Evolutionary conservation across 2,113 vertebrate species (phyloP).

Genomic region (Natator depressus): DNA sequence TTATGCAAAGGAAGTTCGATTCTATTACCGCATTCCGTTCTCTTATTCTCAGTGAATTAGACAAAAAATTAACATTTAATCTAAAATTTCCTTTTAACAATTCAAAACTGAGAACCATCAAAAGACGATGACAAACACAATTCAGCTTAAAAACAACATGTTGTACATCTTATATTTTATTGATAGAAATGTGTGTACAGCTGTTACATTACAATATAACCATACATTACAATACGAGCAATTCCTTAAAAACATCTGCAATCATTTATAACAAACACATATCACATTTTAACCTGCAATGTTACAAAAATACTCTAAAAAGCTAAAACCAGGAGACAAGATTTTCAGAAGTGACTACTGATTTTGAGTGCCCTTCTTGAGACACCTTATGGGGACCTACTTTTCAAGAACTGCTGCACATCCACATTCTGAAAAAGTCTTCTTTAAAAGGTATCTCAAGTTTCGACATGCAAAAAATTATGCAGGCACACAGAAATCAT

Average conservation of each 20-base stretch:
- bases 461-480: conserved; percentile 13
- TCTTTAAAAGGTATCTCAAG: neutral
- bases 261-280: conserved; percentile 54
- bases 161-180: conserved; percentile 62
- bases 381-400: neutral
- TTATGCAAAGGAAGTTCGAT: neutral
- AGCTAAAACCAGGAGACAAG: neutral
- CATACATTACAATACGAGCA: conserved; percentile 47
- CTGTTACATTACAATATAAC: conserved; percentile 14
- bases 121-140: conserved; percentile 30
- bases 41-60: conserved; percentile 13
- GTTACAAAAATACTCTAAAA: conserved; percentile 15
- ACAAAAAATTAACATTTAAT: too few species aligned
- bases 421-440: conserved; percentile 38
- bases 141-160: conserved; percentile 28
- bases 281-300: neutral
- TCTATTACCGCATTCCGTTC: neutral
- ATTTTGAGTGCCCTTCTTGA: neutral
- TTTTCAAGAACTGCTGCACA: conserved; percentile 35
- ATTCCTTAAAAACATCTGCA: conserved; percentile 69
- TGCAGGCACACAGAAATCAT: neutral
- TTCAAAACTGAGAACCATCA: neutral
- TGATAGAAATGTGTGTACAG: conserved; percentile 49
- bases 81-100: too few species aligned
- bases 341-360: neutral